These are phyloP conservation scores for Tachystola acroxantha DNA, from an alignment of 2,888 invertebrate species.

Conservation along the genomic window DNA sequence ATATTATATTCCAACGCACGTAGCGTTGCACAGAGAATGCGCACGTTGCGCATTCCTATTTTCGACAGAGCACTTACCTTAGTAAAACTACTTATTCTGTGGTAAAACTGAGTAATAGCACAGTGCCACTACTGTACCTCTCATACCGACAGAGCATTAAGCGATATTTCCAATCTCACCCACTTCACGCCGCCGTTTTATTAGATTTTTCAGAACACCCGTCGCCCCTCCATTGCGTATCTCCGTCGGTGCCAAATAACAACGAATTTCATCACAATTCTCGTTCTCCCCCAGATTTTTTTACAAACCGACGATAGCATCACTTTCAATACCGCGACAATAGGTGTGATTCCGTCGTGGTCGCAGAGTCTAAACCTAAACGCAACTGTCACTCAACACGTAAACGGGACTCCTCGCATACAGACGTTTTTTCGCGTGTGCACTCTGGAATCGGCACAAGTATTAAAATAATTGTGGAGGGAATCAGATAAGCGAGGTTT, in stretches of 20 bases:
- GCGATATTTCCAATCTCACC: slow-evolving; percentile 50
- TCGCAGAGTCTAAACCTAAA: too few relatives aligned
- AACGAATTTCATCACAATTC: slow-evolving; percentile 60
- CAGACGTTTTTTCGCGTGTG: too few relatives aligned
- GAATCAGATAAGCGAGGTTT: neutral
- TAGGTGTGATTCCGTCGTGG: too few relatives aligned
- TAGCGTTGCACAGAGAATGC: too few relatives aligned
- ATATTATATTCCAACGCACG: too few relatives aligned
- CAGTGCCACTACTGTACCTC: neutral
- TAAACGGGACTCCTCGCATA: too few relatives aligned
- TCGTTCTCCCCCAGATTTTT: slow-evolving; percentile 30
- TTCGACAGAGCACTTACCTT: too few relatives aligned
- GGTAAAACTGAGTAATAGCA: too few relatives aligned
- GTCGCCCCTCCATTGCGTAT: slow-evolving; percentile 38
- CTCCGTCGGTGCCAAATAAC: slow-evolving; percentile 46
- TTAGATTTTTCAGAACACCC: slow-evolving; percentile 50
- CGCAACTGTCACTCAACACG: too few relatives aligned
- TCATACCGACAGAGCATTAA: slow-evolving; percentile 26
- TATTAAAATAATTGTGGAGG: slow-evolving; percentile 14
- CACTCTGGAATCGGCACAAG: too few relatives aligned
- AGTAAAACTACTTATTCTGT: too few relatives aligned
- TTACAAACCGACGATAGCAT: slow-evolving; percentile 38
- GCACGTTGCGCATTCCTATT: too few relatives aligned
- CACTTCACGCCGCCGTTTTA: slow-evolving; percentile 41
- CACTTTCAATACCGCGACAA: slow-evolving; percentile 41